Evolutionary conservation across 2,113 vertebrate species (phyloP).

Genomic region (Antennarius striatus): DNA sequence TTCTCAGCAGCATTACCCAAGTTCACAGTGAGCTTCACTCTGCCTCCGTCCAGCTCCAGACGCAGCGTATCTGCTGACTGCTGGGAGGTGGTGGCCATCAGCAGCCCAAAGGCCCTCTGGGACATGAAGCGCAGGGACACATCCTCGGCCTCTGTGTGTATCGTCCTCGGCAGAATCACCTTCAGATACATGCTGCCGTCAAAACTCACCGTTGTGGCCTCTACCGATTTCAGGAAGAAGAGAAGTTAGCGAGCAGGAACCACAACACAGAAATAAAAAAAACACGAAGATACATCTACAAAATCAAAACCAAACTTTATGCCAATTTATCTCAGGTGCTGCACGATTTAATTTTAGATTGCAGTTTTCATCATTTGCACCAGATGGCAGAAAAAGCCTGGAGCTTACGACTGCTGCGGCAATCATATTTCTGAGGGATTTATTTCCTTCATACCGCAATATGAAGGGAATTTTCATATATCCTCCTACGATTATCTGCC

Average conservation of each 20-base stretch:
- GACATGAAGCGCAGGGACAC: conserved; percentile 94
- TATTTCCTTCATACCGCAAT: conserved; percentile 50
- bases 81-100: conserved; percentile 94
- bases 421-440: conserved; percentile 62
- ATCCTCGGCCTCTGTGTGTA: conserved; percentile 94
- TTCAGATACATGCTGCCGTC: conserved; percentile 97
- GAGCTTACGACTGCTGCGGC: conserved; percentile 49
- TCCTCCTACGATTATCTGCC: conserved; percentile 65
- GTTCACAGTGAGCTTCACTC: conserved; percentile 94
- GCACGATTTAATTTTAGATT: conserved; percentile 54
- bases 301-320: conserved; percentile 12
- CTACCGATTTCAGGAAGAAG: conserved; percentile 65
- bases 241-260: conserved; percentile 21
- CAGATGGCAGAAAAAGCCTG: conserved; percentile 78
- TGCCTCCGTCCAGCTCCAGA: conserved; percentile 91
- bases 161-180: conserved; percentile 85
- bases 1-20: conserved; percentile 84
- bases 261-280: conserved; percentile 20
- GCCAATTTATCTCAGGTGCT: conserved; percentile 33
- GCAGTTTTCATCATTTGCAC: conserved; percentile 70
- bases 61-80: conserved; percentile 94
- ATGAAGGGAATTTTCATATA: conserved; percentile 60
- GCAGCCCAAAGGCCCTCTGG: conserved; percentile 91
- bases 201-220: conserved; percentile 91
- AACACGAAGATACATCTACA: conserved; percentile 28